phyloP scores from a whole-genome alignment of 2,888 invertebrate species.

The Brenthis ino region DNA sequence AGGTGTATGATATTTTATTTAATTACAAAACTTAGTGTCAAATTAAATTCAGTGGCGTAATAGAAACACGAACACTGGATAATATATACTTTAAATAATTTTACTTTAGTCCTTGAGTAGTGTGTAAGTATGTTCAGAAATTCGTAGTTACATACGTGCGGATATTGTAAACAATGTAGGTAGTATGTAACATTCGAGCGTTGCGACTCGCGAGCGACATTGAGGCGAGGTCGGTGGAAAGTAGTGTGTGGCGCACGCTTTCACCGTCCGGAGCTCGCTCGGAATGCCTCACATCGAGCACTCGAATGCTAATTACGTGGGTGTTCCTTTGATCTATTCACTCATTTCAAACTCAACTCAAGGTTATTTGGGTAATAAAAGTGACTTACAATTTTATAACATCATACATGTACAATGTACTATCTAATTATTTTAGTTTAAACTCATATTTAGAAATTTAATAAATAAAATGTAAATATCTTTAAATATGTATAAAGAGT shows the following conservation, averaged over 20 bases:
- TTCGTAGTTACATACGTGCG: background rate
- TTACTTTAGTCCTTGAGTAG: too few species aligned
- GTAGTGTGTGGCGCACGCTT: slow-evolving; percentile 1
- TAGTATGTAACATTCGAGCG: background rate
- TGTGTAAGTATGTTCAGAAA: background rate
- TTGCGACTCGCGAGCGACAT: slow-evolving; percentile 2
- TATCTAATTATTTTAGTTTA: background rate
- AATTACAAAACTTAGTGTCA: too few species aligned
- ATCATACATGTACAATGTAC: too few species aligned
- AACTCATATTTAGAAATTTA: background rate
- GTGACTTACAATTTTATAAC: background rate
- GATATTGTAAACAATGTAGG: background rate
- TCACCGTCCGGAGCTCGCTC: slow-evolving; percentile 12
- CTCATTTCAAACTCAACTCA: background rate
- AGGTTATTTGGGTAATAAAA: background rate
- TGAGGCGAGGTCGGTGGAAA: slow-evolving; percentile 17
- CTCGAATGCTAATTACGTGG: background rate
- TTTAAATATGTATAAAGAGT: background rate
- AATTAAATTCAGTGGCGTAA: too few species aligned
- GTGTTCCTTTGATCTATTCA: background rate
- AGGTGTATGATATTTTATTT: too few species aligned
- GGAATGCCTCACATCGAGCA: slow-evolving; percentile 12
- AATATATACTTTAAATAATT: too few species aligned
- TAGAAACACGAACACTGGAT: too few species aligned
- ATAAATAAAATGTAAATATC: background rate